Base-by-base conservation (phyloP, 1,140 invertebrate genomes). In the Chionoecetes opilio region DNA sequence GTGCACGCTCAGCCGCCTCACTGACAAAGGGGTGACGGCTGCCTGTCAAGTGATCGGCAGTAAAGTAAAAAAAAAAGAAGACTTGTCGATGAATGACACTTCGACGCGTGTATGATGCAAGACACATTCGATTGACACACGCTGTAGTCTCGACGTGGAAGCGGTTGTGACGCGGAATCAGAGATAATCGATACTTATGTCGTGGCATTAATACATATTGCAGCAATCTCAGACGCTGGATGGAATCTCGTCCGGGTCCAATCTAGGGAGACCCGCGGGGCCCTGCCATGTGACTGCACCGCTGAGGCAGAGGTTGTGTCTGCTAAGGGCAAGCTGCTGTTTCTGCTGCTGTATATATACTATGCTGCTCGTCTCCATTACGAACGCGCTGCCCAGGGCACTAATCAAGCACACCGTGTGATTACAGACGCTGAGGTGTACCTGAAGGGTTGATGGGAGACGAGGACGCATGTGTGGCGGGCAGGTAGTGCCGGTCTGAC, bases 341-440 rank as follows among this genome's bases (percentile, higher is more conserved):
- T n/a, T 26, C 63, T n/a, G 63, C 41, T 46, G 41, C 63, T n/a
- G 6, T n/a, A n/a, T 17, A 6, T n/a, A 26, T n/a, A 75, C 63
- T 75, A 17, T 8, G n/a, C 11, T 26, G 63, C 63, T 75, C n/a
- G 21, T 75, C 63, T 75, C 63, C 63, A 75, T 75, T 75, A 75
- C 63, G 3, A 75, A n/a, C 63, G 21, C 63, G 63, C 63, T 6
- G 63, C 63, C 63, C 21, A 75, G 63, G 63, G 63, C 63, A 75
- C 63, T 75, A 75, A 75, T 75, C 63, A 75, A 75, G 63, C 63
- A 75, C 63, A 75, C 63, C 63, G n/a, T 75, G 63, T 75, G 63
- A 75, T 75, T 75, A 75, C 63, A 75, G 63, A n/a, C 63, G 63
- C 63, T 75, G 26, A 11, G 63, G 63, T 26, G 63, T 75, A 75